These are phyloP conservation scores for Drosophila neocordata DNA, from an alignment of 1,140 invertebrate genomes.

Conservation along the genomic window DNA sequence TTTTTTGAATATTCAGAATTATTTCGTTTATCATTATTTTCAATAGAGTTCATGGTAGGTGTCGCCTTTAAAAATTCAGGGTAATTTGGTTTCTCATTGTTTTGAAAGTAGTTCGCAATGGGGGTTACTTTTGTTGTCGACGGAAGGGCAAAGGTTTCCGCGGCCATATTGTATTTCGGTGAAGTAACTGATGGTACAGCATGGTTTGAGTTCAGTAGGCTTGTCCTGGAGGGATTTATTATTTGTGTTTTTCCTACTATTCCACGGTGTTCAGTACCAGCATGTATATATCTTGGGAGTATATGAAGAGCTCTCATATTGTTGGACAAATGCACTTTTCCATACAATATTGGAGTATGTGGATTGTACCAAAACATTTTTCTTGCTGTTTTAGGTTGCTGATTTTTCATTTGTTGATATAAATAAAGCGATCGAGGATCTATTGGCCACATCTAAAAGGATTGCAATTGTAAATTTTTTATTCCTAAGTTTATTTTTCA, in stretches of 20 bases:
- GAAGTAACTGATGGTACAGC: conserved; percentile 5
- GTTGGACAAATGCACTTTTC: conserved; percentile 40
- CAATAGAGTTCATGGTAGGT: not conserved
- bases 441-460: conserved; percentile 40
- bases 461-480: conserved; percentile 8
- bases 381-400: conserved; percentile 38
- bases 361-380: conserved; percentile 53
- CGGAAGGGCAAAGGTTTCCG: not conserved
- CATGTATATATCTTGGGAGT: conserved; percentile 37
- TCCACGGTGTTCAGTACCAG: conserved; percentile 18
- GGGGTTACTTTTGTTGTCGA: not conserved
- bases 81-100: conserved; percentile 6
- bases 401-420: conserved; percentile 35
- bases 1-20: conserved; percentile 12
- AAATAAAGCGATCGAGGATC: conserved; percentile 39
- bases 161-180: not conserved
- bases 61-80: not conserved
- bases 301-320: conserved; percentile 41
- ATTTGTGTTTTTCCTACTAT: conserved; percentile 13
- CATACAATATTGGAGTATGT: conserved; percentile 34
- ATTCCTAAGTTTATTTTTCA: not conserved
- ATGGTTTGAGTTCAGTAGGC: not conserved
- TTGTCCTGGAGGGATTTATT: not conserved
- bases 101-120: not conserved
- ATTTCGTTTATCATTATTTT: conserved; percentile 9